These are phyloP conservation scores for Engraulis encrasicolus DNA, from an alignment of 2,113 vertebrate genomes.

Conservation along the genomic window DNA sequence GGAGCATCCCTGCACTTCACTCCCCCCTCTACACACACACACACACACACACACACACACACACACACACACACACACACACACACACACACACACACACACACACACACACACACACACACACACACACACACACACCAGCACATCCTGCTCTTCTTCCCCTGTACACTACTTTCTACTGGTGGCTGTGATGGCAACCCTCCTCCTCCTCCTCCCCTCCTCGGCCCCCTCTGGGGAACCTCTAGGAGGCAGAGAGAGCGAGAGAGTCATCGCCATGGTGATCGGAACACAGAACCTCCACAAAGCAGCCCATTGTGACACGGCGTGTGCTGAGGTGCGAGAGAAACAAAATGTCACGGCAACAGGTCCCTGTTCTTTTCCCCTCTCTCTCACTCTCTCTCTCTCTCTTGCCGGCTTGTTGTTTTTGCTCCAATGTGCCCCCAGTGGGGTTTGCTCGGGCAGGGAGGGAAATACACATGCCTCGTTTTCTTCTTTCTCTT, in stretches of 20 bases:
- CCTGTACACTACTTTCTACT: conserved; percentile 35
- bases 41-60: no score
- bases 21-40: not conserved
- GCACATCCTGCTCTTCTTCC: not conserved
- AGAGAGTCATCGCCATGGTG: conserved; percentile 80
- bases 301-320: conserved; percentile 76
- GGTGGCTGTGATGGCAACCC: conserved; percentile 60
- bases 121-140: no score
- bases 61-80: no score
- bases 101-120: no score
- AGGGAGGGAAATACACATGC: conserved; percentile 65
- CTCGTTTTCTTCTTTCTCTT: conserved; percentile 58
- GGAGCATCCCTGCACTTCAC: conserved; percentile 44
- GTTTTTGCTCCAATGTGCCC: conserved; percentile 71
- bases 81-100: not conserved
- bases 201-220: conserved; percentile 50
- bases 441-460: conserved; percentile 66
- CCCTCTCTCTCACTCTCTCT: no score
- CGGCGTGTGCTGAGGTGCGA: conserved; percentile 74
- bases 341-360: conserved; percentile 81
- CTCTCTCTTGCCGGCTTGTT: conserved; percentile 62
- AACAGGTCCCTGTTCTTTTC: conserved; percentile 72
- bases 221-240: conserved; percentile 64
- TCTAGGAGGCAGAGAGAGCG: conserved; percentile 74
- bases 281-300: conserved; percentile 74